These are phyloP conservation scores for Antennarius striatus DNA, from an alignment of 2,113 vertebrate genomes.

Conservation along the genomic window DNA sequence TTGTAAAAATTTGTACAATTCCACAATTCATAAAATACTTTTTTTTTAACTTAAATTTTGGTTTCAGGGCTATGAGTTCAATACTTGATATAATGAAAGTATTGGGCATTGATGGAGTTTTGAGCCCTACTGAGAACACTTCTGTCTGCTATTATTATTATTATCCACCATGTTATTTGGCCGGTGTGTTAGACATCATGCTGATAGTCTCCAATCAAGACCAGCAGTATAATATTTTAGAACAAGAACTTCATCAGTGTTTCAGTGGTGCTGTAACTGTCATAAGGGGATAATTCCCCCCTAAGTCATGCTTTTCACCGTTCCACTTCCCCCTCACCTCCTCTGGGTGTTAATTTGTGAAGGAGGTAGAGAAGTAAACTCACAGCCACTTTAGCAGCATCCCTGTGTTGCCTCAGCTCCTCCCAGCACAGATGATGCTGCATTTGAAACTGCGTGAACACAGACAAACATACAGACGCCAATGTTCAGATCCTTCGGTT, in stretches of 20 bases:
- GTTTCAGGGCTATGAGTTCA: no score
- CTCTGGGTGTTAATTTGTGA: slow-evolving; percentile 70
- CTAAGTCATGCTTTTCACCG: slow-evolving; percentile 36
- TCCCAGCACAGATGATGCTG: slow-evolving; percentile 38
- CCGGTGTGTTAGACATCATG: background rate
- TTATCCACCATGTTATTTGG: no score
- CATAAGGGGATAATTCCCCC: slow-evolving; percentile 39
- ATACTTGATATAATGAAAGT: no score
- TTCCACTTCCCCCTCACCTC: slow-evolving; percentile 42
- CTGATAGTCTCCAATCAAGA: background rate
- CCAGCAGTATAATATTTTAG: slow-evolving; percentile 22
- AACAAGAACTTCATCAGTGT: slow-evolving; percentile 14
- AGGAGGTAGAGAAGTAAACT: slow-evolving; percentile 53
- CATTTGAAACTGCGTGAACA: slow-evolving; percentile 33
- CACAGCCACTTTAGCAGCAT: slow-evolving; percentile 11
- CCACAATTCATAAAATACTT: no score
- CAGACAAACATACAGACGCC: no score
- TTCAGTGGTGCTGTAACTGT: slow-evolving; percentile 19
- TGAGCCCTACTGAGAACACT: no score
- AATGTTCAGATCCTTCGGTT: background rate
- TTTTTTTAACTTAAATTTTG: no score
- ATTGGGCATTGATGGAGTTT: no score
- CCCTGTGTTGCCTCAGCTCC: slow-evolving; percentile 47
- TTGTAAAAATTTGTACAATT: no score
- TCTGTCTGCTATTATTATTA: no score